phyloP scores from a whole-genome alignment of 2,797 vertebrate genomes.

The Parauchenoglanis ngamensis region DNA sequence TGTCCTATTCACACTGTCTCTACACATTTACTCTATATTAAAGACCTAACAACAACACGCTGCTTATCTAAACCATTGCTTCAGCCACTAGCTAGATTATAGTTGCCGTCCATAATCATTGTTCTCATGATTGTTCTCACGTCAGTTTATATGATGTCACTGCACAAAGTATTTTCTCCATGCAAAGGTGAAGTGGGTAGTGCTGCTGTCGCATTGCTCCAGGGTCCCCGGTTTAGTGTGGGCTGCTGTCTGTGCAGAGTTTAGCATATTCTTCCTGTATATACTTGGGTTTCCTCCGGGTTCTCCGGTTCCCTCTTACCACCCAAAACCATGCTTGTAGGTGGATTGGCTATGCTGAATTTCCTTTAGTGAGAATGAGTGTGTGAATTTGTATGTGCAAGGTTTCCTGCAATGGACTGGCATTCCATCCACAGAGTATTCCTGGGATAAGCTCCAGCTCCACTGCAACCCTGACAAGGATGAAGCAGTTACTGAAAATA shows the following conservation, averaged over 20 bases:
- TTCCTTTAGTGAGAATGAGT: background rate
- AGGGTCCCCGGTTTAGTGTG: background rate
- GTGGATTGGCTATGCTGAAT: background rate
- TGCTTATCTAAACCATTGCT: background rate
- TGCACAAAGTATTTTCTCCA: background rate
- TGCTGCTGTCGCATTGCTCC: background rate
- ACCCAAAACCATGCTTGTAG: background rate
- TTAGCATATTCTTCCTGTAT: conserved; percentile 3
- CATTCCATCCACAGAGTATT: background rate
- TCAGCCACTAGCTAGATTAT: background rate
- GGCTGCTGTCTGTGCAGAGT: background rate
- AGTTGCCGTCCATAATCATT: background rate
- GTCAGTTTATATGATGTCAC: conserved; percentile 6
- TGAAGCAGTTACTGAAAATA: background rate
- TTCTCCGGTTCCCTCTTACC: background rate
- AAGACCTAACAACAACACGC: background rate
- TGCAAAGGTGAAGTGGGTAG: background rate
- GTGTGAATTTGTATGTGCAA: background rate
- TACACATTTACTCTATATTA: background rate
- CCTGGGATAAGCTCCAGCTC: background rate
- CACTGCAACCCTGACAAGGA: background rate
- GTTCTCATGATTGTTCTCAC: background rate
- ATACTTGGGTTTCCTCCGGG: background rate
- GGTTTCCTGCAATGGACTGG: background rate
- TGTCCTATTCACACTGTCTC: background rate